Conservation (phyloP, 2,113 vertebrate genomes). For the Arizona elegans region DNA sequence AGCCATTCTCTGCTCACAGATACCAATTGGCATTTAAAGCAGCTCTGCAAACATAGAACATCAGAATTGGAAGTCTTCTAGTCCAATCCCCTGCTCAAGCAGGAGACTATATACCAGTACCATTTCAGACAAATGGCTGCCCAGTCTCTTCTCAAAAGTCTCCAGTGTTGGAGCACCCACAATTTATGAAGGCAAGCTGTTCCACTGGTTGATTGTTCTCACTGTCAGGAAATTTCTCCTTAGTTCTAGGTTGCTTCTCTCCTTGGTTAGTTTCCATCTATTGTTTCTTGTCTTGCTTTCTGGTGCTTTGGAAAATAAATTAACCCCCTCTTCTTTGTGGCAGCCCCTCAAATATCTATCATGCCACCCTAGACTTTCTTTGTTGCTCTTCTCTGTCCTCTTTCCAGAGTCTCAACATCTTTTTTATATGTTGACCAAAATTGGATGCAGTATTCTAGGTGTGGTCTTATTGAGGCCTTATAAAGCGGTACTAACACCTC, state of each 20-base stretch:
- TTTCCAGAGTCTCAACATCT: background rate
- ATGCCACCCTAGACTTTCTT: background rate
- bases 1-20: background rate
- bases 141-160: background rate
- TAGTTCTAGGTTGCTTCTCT: background rate
- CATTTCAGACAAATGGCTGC: background rate
- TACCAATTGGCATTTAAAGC: background rate
- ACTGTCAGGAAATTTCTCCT: background rate
- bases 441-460: background rate
- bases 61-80: background rate
- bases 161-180: background rate
- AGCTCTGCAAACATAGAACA: background rate
- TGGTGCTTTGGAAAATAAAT: background rate
- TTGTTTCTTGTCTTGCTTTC: background rate
- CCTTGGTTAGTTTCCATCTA: background rate
- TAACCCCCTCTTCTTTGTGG: background rate
- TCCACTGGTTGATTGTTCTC: background rate
- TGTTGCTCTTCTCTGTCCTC: background rate
- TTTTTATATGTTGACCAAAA: background rate
- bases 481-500: background rate
- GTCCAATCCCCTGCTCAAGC: background rate
- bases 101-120: background rate
- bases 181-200: background rate
- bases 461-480: background rate
- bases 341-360: background rate